These are phyloP conservation scores for Notospermus geniculatus DNA, from an alignment of 1,140 invertebrate genomes.

Conservation along the genomic window DNA sequence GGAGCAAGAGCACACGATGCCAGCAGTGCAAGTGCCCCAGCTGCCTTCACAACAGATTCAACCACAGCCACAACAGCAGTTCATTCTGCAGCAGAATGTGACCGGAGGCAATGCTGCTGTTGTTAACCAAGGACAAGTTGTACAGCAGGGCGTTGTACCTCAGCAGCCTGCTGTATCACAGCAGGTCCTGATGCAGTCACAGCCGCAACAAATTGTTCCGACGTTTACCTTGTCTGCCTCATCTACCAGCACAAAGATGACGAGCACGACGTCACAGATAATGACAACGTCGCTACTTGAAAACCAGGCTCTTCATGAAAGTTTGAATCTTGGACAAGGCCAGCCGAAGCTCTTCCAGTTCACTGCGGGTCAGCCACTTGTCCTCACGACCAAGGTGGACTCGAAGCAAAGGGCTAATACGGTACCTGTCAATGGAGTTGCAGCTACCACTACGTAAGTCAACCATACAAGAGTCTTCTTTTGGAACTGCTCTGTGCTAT, in stretches of 20 bases:
- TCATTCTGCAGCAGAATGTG: slow-evolving; percentile 1
- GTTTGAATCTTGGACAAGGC: slow-evolving; percentile 27
- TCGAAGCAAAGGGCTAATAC: slow-evolving; percentile 4
- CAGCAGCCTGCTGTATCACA: slow-evolving; percentile 58
- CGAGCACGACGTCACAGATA: background rate
- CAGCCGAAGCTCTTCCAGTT: slow-evolving; percentile 28
- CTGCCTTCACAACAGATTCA: slow-evolving; percentile 36
- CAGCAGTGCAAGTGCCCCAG: slow-evolving; percentile 38
- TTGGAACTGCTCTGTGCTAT: no score
- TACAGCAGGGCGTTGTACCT: slow-evolving; percentile 36
- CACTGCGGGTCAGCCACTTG: slow-evolving; percentile 1
- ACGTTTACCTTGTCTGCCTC: slow-evolving; percentile 25
- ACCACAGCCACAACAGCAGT: slow-evolving; percentile 18
- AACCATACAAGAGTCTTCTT: no score
- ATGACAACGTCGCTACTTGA: slow-evolving; percentile 10
- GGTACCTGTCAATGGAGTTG: background rate
- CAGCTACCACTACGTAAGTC: background rate
- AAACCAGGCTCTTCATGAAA: slow-evolving; percentile 32
- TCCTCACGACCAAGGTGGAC: background rate
- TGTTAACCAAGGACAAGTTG: background rate
- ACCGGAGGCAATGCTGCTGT: background rate
- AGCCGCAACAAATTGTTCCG: slow-evolving; percentile 11
- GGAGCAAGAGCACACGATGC: slow-evolving; percentile 25
- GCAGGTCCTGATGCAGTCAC: slow-evolving; percentile 63
- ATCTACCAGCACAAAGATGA: slow-evolving; percentile 17